phyloP scores from a whole-genome alignment of 1,140 invertebrate genomes.

The Drosophila ambigua region DNA sequence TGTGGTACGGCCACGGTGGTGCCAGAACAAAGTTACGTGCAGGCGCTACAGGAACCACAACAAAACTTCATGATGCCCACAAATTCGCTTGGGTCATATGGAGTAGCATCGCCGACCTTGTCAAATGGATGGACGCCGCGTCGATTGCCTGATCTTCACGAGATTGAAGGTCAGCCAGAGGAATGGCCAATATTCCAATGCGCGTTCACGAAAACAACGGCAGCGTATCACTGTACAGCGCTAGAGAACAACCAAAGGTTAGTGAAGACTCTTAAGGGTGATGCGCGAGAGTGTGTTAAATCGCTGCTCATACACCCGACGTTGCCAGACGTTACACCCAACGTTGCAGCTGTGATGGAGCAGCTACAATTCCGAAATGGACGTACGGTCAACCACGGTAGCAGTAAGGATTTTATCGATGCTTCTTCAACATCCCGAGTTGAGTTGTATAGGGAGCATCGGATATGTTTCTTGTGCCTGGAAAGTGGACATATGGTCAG shows the following conservation, averaged over 20 bases:
- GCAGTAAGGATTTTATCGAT: not conserved
- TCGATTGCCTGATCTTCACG: conserved; percentile 3
- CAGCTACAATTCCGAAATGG: not conserved
- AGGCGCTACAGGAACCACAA: not conserved
- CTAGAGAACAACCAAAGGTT: conserved; percentile 7
- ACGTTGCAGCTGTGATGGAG: no score
- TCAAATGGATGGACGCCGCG: conserved; percentile 2
- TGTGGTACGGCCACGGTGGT: conserved; percentile 1
- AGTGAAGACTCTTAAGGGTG: conserved; percentile 11
- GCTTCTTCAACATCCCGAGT: not conserved
- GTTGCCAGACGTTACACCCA: no score
- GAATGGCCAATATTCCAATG: conserved; percentile 15
- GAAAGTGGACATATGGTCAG: not conserved
- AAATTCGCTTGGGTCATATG: not conserved
- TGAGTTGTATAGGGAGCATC: not conserved
- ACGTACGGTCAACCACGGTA: not conserved
- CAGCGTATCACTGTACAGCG: not conserved
- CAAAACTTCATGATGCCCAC: not conserved
- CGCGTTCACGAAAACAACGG: not conserved
- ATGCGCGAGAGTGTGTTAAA: not conserved
- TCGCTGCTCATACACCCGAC: conserved; percentile 5
- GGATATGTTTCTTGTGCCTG: no score
- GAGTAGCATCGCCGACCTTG: not conserved
- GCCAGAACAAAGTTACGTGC: not conserved
- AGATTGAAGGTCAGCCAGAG: no score